These are phyloP conservation scores for Myotis lucifugus DNA, from an alignment of 2,113 vertebrate genomes.

Conservation along the genomic window DNA sequence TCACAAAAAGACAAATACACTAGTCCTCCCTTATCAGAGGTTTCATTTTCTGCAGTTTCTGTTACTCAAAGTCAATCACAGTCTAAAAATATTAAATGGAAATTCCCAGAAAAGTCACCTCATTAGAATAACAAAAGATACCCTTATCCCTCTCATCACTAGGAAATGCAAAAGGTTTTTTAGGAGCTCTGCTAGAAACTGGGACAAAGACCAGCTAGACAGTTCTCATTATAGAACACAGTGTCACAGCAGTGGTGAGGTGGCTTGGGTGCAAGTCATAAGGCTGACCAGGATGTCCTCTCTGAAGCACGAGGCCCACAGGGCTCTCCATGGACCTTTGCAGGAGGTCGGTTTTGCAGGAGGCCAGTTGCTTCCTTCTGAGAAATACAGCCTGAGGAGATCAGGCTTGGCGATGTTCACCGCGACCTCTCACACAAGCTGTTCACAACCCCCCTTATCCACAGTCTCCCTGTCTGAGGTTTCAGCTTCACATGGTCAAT, in stretches of 20 bases:
- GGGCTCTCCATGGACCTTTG: too few species aligned
- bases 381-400: not conserved
- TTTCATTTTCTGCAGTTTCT: not conserved
- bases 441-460: not conserved
- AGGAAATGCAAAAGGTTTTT: not conserved
- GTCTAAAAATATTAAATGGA: not conserved
- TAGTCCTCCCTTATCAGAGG: not conserved
- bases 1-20: not conserved
- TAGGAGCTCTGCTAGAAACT: not conserved
- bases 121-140: not conserved
- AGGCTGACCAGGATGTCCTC: not conserved
- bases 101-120: not conserved
- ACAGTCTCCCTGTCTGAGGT: not conserved
- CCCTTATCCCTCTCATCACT: not conserved
- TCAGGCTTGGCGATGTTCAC: not conserved
- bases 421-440: not conserved
- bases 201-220: not conserved
- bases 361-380: not conserved
- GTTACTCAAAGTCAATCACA: not conserved
- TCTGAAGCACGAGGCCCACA: not conserved
- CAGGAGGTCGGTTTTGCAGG: not conserved
- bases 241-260: not conserved
- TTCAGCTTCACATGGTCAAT: not conserved
- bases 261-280: too few species aligned
- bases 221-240: not conserved